Evolutionary conservation across 1,140 invertebrate species (phyloP).

Genomic region (Micrasema longulum): DNA sequence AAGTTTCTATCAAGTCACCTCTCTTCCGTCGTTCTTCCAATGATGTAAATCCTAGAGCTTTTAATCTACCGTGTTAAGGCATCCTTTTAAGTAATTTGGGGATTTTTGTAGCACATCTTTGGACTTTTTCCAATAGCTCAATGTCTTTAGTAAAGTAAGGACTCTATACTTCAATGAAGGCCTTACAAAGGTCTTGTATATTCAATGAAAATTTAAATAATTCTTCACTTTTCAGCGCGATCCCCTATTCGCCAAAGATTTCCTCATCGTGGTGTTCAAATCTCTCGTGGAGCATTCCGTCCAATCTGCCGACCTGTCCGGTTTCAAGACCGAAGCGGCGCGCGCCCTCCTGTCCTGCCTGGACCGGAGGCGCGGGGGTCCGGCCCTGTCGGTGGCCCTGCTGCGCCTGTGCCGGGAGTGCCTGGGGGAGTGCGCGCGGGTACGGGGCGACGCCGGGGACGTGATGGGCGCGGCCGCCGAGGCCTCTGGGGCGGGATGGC

Average conservation of each 20-base stretch:
- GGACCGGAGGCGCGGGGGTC: not conserved
- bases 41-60: too few species aligned
- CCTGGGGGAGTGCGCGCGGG: not conserved
- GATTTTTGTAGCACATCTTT: too few species aligned
- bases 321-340: not conserved
- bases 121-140: too few species aligned
- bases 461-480: not conserved
- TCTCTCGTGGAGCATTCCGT: slow-evolving; percentile 23
- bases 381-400: slow-evolving; percentile 18
- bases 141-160: too few species aligned
- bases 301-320: not conserved
- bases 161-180: too few species aligned
- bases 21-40: too few species aligned
- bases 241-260: slow-evolving; percentile 43
- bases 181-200: too few species aligned
- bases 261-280: slow-evolving; percentile 46
- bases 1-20: too few species aligned
- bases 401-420: slow-evolving; percentile 46
- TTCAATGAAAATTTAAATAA: too few species aligned
- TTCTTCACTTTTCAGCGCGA: slow-evolving; percentile 47
- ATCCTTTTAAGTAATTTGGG: too few species aligned
- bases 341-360: not conserved
- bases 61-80: too few species aligned
- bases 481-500: slow-evolving; percentile 33
- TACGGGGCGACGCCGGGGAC: not conserved